Conservation (phyloP, 1,140 invertebrate species). For the Diploscapter pachys region DNA sequence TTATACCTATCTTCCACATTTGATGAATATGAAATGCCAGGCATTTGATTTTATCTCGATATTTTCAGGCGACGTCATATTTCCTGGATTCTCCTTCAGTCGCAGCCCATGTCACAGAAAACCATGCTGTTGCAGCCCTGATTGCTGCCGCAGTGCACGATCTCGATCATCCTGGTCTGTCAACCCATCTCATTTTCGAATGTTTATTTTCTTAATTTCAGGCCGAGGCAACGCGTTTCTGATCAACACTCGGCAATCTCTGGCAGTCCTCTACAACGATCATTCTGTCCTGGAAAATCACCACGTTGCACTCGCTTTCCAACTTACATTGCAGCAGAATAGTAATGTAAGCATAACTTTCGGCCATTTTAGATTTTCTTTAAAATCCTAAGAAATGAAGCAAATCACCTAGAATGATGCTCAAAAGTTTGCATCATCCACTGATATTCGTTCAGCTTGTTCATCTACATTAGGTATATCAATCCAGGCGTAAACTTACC, state of each 20-base stretch:
- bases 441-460: no score
- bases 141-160: slow-evolving; percentile 88
- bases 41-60: no score
- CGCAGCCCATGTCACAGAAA: slow-evolving; percentile 47
- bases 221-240: slow-evolving; percentile 62
- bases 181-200: slow-evolving; percentile 53
- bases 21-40: no score
- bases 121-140: slow-evolving; percentile 77
- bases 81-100: slow-evolving; percentile 54
- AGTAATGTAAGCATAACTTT: slow-evolving; percentile 14
- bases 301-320: slow-evolving; percentile 89
- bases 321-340: slow-evolving; percentile 71
- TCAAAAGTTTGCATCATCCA: no score
- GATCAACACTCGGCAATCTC: slow-evolving; percentile 61
- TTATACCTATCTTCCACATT: no score
- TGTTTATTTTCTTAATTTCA: slow-evolving; percentile 4
- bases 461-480: no score
- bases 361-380: no score
- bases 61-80: slow-evolving; percentile 50
- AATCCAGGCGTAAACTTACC: no score
- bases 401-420: neutral
- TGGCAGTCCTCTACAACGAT: slow-evolving; percentile 64
- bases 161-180: slow-evolving; percentile 87
- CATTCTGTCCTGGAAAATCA: slow-evolving; percentile 87
- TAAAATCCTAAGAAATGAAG: neutral